Percentiles rank a stretch among this genome's conserved stretches.
phyloP scores from a whole-genome alignment of 2,113 vertebrate genomes.

The Myrmophylax atrothorax region DNA sequence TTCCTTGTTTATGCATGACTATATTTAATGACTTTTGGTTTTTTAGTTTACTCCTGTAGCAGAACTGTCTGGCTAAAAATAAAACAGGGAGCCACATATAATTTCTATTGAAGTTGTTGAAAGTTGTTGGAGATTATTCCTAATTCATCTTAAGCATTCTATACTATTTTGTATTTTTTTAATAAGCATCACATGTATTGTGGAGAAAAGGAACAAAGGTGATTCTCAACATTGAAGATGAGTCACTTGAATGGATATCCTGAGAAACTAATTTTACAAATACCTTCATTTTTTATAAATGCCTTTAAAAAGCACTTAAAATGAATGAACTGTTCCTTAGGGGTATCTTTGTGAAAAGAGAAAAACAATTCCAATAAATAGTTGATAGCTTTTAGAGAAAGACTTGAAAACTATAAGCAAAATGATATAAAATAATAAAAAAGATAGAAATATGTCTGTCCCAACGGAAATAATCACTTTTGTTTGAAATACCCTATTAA shows the following conservation, averaged over 20 bases:
- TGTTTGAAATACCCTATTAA: neutral
- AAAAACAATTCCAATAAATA: neutral
- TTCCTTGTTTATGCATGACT: neutral
- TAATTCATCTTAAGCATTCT: neutral
- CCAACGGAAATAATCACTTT: neutral
- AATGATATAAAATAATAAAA: neutral
- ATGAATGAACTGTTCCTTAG: neutral
- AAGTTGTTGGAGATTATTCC: neutral
- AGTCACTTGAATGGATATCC: neutral
- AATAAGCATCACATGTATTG: neutral
- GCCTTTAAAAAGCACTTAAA: neutral
- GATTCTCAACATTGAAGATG: neutral
- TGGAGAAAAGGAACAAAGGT: neutral
- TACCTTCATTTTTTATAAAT: neutral
- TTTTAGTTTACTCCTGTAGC: neutral
- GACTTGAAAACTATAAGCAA: neutral
- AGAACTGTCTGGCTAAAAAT: neutral
- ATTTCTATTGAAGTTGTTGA: neutral
- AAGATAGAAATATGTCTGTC: neutral
- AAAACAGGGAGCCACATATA: neutral
- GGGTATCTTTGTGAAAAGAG: neutral
- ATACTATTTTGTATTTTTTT: neutral
- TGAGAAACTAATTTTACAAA: neutral
- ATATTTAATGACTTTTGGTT: neutral
- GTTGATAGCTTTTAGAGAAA: neutral